phyloP scores from a whole-genome alignment of 2,113 vertebrate genomes.

The Gnathonemus longibarbis region DNA sequence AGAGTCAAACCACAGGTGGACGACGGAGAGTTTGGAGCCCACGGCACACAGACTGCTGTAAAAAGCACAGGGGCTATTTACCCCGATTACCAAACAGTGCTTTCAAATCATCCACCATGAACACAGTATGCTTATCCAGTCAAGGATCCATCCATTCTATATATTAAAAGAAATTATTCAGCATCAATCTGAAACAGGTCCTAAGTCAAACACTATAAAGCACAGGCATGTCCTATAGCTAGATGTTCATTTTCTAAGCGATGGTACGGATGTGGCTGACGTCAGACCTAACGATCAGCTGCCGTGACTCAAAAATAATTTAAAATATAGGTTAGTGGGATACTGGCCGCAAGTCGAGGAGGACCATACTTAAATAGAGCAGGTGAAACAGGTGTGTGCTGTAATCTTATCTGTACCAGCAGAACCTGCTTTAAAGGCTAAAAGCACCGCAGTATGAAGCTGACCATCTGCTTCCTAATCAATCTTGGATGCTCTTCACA shows the following conservation, averaged over 20 bases:
- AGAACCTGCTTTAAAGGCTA: neutral
- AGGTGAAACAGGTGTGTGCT: neutral
- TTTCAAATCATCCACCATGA: neutral
- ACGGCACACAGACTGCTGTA: neutral
- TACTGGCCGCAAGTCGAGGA: neutral
- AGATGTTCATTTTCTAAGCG: neutral
- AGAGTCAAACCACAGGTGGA: neutral
- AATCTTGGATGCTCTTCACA: neutral
- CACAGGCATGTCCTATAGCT: neutral
- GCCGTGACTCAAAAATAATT: neutral
- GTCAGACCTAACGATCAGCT: neutral
- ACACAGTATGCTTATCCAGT: neutral
- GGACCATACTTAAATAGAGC: neutral
- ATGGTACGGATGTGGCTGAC: neutral
- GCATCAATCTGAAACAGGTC: neutral
- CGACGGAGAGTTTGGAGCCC: neutral
- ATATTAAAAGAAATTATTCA: neutral
- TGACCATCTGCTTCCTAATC: neutral
- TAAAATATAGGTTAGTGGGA: neutral
- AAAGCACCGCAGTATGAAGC: neutral
- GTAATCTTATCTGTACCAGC: neutral
- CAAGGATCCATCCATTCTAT: neutral
- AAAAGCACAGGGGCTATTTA: neutral
- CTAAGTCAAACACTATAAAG: neutral
- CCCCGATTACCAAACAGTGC: neutral